Evolutionary conservation across 2,888 invertebrate species (phyloP).

Genomic region (Hedya salicella): DNA sequence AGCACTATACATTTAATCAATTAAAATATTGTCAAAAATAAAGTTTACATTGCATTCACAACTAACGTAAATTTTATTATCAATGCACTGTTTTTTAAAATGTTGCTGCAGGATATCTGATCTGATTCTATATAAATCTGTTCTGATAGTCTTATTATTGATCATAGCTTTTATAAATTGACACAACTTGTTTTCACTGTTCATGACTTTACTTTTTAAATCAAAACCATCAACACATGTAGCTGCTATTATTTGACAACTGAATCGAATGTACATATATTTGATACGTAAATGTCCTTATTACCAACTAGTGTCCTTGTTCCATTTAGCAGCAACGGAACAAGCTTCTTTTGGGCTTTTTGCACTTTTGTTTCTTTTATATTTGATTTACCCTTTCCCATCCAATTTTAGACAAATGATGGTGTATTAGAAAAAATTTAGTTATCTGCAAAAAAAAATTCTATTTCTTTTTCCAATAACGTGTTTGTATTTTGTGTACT

Average conservation of each 20-base stretch:
- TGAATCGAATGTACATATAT: slow-evolving; percentile 24
- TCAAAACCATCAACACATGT: slow-evolving; percentile 35
- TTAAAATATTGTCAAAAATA: background rate
- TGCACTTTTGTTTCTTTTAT: slow-evolving; percentile 16
- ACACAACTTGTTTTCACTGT: slow-evolving; percentile 21
- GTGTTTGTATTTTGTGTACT: slow-evolving; percentile 1
- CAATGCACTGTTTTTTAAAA: slow-evolving; percentile 12
- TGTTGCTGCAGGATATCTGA: slow-evolving; percentile 3
- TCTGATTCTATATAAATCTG: slow-evolving; percentile 17
- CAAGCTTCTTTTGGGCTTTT: slow-evolving; percentile 25
- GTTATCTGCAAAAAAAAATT: slow-evolving; percentile 38
- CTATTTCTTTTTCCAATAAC: slow-evolving; percentile 19
- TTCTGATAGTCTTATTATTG: slow-evolving; percentile 12
- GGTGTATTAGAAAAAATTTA: slow-evolving; percentile 40
- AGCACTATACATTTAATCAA: slow-evolving; percentile 23
- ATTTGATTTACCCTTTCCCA: slow-evolving; percentile 26
- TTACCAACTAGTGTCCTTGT: slow-evolving; percentile 20
- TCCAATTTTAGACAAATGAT: slow-evolving; percentile 41
- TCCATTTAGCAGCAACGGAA: slow-evolving; percentile 34
- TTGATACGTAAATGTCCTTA: slow-evolving; percentile 14
- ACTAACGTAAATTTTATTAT: slow-evolving; percentile 1
- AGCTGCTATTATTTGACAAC: slow-evolving; percentile 36
- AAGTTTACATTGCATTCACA: slow-evolving; percentile 1
- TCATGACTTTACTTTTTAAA: slow-evolving; percentile 25
- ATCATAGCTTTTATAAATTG: slow-evolving; percentile 21